These are phyloP conservation scores for Scaeva pyrastri DNA, from an alignment of 2,888 invertebrate species.

Conservation along the genomic window DNA sequence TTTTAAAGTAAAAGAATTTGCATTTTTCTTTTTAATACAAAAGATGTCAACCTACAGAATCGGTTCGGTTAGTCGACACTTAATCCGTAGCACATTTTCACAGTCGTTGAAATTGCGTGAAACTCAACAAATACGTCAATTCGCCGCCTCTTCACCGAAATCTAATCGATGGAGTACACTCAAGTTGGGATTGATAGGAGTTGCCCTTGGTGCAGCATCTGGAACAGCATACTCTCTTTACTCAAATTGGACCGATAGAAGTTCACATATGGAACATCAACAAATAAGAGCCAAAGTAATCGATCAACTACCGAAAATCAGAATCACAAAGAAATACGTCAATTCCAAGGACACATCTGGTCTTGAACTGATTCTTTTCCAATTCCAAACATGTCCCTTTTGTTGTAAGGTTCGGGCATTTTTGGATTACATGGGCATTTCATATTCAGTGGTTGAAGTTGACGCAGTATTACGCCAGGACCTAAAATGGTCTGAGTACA, in stretches of 20 bases:
- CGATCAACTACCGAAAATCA: constrained; percentile 84
- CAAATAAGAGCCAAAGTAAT: constrained; percentile 81
- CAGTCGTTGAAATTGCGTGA: constrained; percentile 22
- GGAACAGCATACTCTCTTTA: constrained; percentile 85
- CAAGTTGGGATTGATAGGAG: constrained; percentile 86
- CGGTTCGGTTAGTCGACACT: constrained; percentile 44
- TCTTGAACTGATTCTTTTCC: constrained; percentile 94
- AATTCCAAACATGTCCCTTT: constrained; percentile 99
- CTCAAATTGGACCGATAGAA: constrained; percentile 78
- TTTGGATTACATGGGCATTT: constrained; percentile 95
- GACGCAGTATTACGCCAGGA: constrained; percentile 96
- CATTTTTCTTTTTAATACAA: constrained; percentile 25
- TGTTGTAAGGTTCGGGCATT: constrained; percentile 96
- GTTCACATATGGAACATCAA: constrained; percentile 83
- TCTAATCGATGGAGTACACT: constrained; percentile 79
- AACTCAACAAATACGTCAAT: constrained; percentile 61
- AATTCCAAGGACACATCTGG: constrained; percentile 88
- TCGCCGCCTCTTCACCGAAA: constrained; percentile 36
- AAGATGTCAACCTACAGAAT: constrained; percentile 72
- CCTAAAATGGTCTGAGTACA: constrained; percentile 96
- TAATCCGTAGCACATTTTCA: constrained; percentile 39
- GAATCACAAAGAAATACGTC: constrained; percentile 87
- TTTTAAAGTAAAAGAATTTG: constrained; percentile 13
- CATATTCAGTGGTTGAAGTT: constrained; percentile 98
- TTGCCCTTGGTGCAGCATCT: constrained; percentile 86